phyloP scores from a whole-genome alignment of 2,888 invertebrate species.

The Bombylius major region DNA sequence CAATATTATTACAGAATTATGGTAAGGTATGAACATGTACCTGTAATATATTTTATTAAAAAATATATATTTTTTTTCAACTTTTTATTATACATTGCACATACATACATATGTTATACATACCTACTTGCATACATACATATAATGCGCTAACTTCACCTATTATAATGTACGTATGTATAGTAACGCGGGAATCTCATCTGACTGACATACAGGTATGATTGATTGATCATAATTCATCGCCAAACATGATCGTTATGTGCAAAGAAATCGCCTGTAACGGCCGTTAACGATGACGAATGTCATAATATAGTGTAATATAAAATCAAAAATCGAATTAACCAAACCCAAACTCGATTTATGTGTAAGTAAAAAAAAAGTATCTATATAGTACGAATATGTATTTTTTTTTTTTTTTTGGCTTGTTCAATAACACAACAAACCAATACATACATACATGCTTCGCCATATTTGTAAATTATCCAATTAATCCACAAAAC shows the following conservation, averaged over 20 bases:
- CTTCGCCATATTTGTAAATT: slow-evolving; percentile 10
- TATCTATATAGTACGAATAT: too few species aligned
- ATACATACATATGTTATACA: too few species aligned
- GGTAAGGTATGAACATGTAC: too few species aligned
- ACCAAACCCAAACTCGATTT: neutral
- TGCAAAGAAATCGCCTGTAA: slow-evolving; percentile 5
- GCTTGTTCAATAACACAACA: too few species aligned
- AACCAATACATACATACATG: neutral
- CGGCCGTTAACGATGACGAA: slow-evolving; percentile 2
- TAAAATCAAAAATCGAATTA: neutral
- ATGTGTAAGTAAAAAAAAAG: too few species aligned
- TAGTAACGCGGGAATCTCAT: neutral
- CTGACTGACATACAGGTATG: slow-evolving; percentile 10
- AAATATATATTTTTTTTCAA: too few species aligned
- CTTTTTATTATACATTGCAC: too few species aligned
- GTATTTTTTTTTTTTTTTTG: too few species aligned
- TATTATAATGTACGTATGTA: too few species aligned
- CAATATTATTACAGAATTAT: neutral
- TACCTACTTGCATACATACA: too few species aligned
- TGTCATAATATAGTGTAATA: slow-evolving; percentile 2
- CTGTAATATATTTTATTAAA: too few species aligned
- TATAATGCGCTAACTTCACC: too few species aligned
- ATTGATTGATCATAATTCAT: slow-evolving; percentile 16
- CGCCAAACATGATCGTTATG: slow-evolving; percentile 11
- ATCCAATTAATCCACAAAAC: slow-evolving; percentile 10